Evolutionary conservation across 1,140 invertebrate genomes (phyloP), one percentile per base, ranked within the genome.

Genomic region (Drosophila baimaii): DNA sequence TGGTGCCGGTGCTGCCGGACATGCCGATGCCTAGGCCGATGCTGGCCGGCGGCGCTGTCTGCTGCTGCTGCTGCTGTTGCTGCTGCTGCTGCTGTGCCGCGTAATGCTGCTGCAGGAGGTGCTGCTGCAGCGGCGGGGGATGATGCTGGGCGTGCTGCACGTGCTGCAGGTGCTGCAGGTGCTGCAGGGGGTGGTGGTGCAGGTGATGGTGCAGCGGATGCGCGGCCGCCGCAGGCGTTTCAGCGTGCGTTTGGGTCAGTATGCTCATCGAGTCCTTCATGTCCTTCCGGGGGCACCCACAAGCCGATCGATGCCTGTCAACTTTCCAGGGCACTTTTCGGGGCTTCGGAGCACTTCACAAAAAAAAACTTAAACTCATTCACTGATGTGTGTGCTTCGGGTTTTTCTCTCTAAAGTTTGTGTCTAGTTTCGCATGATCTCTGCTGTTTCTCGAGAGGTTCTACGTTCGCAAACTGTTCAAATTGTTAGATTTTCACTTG

Each of bases 211-310:
- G 72, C 47, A 65, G 73, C 72, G 51, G 51, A 35, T 72, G 70
- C 12, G 33, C 17, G 21, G 52, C 54, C 52, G 61, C 81, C 64
- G 66, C 63, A 23, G 58, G 72, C 57, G 84, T 63, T 44, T 77
- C 73, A 49, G 61, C 75, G 55, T 79, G 73, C 52, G 90, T 81
- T 43, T 91, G 90, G 39, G 86, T 82, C 64, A 91, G 57, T 57
- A 91, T 89, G 79, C 90, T 91, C 90, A 91, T 90, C 79, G 90
- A 91, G 72, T 91, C 90, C 91, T 91, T 91, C 90, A 91, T 91
- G 77, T 35, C 64, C 33, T 54, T 21, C 51, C 51, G 31, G 31
- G 31, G 19, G 19, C 51, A 52, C 13, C 29, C 29, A 52, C 17
- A 33, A 52, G 29, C 49, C 29, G n/a, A 10, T 19, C n/a, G 21